Evolutionary conservation across 1,140 invertebrate species (phyloP).

Genomic region (Nymphalis io): DNA sequence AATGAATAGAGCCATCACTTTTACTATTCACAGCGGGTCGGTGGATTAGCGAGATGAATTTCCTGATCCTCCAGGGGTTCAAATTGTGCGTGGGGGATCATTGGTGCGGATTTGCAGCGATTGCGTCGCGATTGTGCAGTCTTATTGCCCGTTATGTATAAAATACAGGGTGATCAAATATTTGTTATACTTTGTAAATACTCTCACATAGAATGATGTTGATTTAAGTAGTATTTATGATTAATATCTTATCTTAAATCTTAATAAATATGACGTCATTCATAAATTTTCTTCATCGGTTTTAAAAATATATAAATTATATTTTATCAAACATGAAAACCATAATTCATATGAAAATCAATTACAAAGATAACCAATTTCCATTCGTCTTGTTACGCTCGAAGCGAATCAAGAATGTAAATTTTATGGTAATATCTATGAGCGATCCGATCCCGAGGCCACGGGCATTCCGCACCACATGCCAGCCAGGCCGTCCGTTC

Average conservation of each 20-base stretch:
- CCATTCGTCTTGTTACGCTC: conserved; percentile 9
- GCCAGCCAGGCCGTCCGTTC: conserved; percentile 47
- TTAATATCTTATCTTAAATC: not conserved
- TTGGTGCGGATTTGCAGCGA: conserved; percentile 58
- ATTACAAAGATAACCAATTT: too few species aligned
- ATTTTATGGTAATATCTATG: conserved; percentile 49
- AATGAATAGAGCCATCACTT: conserved; percentile 76
- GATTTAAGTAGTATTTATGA: not conserved
- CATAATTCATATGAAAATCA: too few species aligned
- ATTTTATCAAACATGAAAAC: too few species aligned
- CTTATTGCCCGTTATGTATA: conserved; percentile 44
- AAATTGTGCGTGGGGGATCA: conserved; percentile 59
- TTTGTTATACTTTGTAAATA: not conserved
- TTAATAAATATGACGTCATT: too few species aligned
- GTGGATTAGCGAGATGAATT: conserved; percentile 76
- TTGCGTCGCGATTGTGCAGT: conserved; percentile 50
- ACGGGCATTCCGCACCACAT: conserved; percentile 40
- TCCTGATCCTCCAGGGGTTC: conserved; percentile 61
- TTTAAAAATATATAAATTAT: too few species aligned
- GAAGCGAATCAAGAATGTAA: conserved; percentile 31
- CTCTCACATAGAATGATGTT: not conserved
- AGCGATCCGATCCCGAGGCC: conserved; percentile 52
- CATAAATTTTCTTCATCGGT: too few species aligned
- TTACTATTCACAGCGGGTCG: conserved; percentile 71
- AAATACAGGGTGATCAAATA: conserved; percentile 26